These are phyloP conservation scores for Ictalurus punctatus DNA, from an alignment of 2,113 vertebrate species.

Conservation along the genomic window DNA sequence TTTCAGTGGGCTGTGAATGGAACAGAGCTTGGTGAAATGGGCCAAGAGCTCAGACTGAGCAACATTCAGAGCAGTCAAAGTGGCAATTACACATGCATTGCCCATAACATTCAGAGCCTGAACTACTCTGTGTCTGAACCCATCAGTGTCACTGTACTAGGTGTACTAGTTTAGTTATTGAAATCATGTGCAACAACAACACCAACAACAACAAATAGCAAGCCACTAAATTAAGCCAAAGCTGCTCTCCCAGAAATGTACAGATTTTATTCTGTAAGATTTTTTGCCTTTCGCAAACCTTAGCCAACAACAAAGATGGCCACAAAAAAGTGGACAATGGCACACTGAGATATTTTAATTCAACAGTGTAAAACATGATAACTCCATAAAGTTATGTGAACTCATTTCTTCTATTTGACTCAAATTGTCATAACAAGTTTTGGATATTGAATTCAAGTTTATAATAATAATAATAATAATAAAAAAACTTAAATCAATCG, in stretches of 20 bases:
- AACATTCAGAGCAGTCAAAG: conserved; percentile 50
- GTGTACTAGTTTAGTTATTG: conserved; percentile 38
- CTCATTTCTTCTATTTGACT: no score
- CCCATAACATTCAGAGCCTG: conserved; percentile 45
- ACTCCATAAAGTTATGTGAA: no score
- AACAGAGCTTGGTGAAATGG: conserved; percentile 11
- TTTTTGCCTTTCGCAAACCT: not conserved
- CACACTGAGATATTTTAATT: not conserved
- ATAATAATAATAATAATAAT: no score
- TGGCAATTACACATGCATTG: conserved; percentile 58
- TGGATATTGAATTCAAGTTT: no score
- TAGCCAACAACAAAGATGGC: not conserved
- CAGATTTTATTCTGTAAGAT: not conserved
- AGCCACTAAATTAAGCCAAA: not conserved
- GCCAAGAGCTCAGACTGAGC: conserved; percentile 49
- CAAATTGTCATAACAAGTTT: no score
- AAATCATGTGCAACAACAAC: not conserved
- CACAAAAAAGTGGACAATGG: not conserved
- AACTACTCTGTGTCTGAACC: conserved; percentile 51
- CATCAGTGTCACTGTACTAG: conserved; percentile 48
- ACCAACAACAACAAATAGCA: not conserved
- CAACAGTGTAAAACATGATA: no score
- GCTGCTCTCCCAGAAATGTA: not conserved
- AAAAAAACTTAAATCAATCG: no score
- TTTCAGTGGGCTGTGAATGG: conserved; percentile 31